Percentiles rank a stretch among this genome's conserved stretches.
Conservation (phyloP, 2,797 vertebrate genomes). For the Hoplostethus atlanticus region DNA sequence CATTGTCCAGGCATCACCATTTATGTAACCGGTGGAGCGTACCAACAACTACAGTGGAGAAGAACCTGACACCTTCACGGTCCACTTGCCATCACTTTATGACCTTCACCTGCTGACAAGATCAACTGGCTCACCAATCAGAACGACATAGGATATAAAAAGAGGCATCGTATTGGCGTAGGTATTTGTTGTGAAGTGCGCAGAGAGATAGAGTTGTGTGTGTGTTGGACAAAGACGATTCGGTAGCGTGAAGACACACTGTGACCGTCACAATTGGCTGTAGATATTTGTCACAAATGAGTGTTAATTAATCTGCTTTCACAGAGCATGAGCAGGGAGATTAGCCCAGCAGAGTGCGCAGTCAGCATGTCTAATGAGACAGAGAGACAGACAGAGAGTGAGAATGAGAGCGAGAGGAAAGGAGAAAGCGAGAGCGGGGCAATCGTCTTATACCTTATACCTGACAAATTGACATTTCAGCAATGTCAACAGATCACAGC, state of each 20-base stretch:
- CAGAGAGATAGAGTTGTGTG: constrained; percentile 20
- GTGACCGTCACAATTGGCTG: constrained; percentile 77
- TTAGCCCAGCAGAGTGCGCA: constrained; percentile 77
- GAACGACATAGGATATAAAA: constrained; percentile 25
- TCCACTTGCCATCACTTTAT: constrained; percentile 1
- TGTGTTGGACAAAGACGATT: constrained; percentile 59
- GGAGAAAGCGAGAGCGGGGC: constrained; percentile 9
- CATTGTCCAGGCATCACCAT: constrained; percentile 47
- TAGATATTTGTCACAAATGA: constrained; percentile 81
- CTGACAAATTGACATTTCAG: constrained; percentile 45
- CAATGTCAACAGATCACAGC: not conserved
- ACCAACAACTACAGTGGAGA: constrained; percentile 36
- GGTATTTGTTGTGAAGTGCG: not conserved
- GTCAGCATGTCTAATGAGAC: constrained; percentile 78
- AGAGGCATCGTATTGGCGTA: not conserved
- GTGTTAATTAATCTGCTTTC: constrained; percentile 84
- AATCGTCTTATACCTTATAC: constrained; percentile 33
- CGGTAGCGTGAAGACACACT: constrained; percentile 67
- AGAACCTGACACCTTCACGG: not conserved
- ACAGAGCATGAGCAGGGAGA: constrained; percentile 77
- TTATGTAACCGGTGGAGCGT: constrained; percentile 33
- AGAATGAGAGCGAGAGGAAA: constrained; percentile 7
- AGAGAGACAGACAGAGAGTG: constrained; percentile 29
- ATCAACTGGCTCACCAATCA: constrained; percentile 23
- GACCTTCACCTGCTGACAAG: constrained; percentile 7